Conservation (phyloP, 2,888 invertebrate genomes). For the Lycocerus yunnanus region DNA sequence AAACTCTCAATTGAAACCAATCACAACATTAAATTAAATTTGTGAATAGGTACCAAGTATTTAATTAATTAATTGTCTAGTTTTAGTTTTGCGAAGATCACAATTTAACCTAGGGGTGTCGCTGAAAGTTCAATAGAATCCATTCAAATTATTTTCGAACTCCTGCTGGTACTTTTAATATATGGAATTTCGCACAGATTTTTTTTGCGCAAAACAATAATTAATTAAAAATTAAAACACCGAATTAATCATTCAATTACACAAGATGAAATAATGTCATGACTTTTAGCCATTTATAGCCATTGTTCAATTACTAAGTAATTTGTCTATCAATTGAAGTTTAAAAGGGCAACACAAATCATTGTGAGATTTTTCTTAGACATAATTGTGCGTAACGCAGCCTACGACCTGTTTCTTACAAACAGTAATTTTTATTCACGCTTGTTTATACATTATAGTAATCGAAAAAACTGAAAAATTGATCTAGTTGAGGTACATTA, state of each 20-base stretch:
- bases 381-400: neutral
- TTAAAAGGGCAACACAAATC: neutral
- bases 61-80: neutral
- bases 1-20: neutral
- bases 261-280: neutral
- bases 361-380: neutral
- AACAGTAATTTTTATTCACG: neutral
- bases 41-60: neutral
- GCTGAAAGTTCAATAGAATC: neutral
- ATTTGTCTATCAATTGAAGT: neutral
- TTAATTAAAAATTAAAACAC: neutral
- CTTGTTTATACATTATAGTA: neutral
- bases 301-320: neutral
- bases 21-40: neutral
- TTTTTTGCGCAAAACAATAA: neutral
- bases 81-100: neutral
- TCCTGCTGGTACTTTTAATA: neutral
- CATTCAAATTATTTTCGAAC: neutral
- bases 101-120: neutral
- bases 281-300: neutral
- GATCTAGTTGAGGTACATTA: slow-evolving; percentile 28
- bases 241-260: neutral
- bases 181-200: neutral
- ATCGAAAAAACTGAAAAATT: neutral
- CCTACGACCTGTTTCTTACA: neutral